Evolutionary conservation across 2,113 vertebrate species (phyloP), one percentile per base, ranked within the genome.

Genomic region (Hippocampus guttulatus): DNA sequence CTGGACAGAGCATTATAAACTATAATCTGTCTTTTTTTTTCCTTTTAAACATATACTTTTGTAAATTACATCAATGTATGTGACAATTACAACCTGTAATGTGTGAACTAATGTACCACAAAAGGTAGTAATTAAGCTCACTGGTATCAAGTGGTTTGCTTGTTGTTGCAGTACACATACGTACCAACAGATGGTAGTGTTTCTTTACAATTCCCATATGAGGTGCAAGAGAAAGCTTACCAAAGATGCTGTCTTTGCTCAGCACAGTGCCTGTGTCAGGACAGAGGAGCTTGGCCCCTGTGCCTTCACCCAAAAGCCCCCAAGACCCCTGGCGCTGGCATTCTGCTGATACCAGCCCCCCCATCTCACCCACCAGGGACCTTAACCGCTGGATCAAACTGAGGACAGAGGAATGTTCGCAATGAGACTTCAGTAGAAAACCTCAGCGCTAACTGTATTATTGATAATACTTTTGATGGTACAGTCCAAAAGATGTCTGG

Each of bases 261-360:
- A 94, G 85, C 5, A 88, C 78, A n/a, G 69, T 67, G 64, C 87
- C 91, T 62, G 90, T 88, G 45, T 84, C 82, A 20, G 90, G 87
- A 70, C 91, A 89, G 7, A 94, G 90, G 51, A 96, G 90, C 38
- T 91, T 86, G 0, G 92, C 93, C 66, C 95, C 95, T 0, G 68
- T 88, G 23, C 91, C 92, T 21, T 94, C 90, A 21, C 94, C 93
- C 68, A 94, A 80, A 40, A 94, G 61, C 2, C 87, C 92, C 94
- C 94, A 95, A 30, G 90, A 89, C 20, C 90, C 94, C 71, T 94
- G 88, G 52, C 89, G 88, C 18, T 89, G 92, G 27, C 91, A 92
- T 83, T 97, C 95, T 27, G 87, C 80, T n/a, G 83, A 87, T 40
- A 94, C 70, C 10, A 80, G 58, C 52, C 86, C 88, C 58, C 87